Evolutionary conservation across 2,113 vertebrate genomes (phyloP).

Genomic region (Paedocypris sp.): DNA sequence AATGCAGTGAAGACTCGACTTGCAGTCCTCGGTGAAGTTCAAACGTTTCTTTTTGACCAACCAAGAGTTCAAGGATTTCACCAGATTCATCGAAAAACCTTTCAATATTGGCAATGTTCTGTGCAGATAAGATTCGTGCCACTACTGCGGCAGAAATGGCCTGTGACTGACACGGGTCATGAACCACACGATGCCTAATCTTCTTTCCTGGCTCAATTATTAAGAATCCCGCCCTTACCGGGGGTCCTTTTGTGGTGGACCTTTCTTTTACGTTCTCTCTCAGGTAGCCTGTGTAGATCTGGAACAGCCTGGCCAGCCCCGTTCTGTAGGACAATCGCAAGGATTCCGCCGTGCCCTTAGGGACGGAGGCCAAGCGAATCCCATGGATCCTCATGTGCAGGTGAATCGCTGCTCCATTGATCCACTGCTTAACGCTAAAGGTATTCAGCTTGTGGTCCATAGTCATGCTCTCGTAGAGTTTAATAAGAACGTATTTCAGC

Average conservation of each 20-base stretch:
- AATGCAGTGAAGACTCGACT: not conserved
- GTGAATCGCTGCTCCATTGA: constrained; percentile 57
- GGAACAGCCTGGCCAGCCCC: constrained; percentile 34
- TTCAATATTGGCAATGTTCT: constrained; percentile 45
- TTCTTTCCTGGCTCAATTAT: constrained; percentile 51
- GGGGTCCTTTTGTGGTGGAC: constrained; percentile 6
- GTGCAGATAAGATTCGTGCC: constrained; percentile 42
- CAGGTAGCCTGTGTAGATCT: constrained; percentile 47
- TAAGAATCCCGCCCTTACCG: constrained; percentile 35
- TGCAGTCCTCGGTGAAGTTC: constrained; percentile 27
- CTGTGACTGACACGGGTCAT: constrained; percentile 52
- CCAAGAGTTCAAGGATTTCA: constrained; percentile 34
- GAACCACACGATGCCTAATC: constrained; percentile 51
- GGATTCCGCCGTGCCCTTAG: constrained; percentile 48
- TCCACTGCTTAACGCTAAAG: constrained; percentile 54
- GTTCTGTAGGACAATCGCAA: constrained; percentile 53
- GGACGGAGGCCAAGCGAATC: constrained; percentile 51
- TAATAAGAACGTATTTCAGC: constrained; percentile 52
- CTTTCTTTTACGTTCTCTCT: constrained; percentile 45
- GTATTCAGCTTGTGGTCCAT: constrained; percentile 50
- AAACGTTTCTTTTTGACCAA: constrained; percentile 48
- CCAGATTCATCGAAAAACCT: constrained; percentile 44
- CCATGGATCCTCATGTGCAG: constrained; percentile 61
- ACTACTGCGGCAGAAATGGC: constrained; percentile 49
- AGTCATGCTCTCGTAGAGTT: constrained; percentile 57